Evolutionary conservation across 1,140 invertebrate species (phyloP).

Genomic region (Monochamus saltuarius): DNA sequence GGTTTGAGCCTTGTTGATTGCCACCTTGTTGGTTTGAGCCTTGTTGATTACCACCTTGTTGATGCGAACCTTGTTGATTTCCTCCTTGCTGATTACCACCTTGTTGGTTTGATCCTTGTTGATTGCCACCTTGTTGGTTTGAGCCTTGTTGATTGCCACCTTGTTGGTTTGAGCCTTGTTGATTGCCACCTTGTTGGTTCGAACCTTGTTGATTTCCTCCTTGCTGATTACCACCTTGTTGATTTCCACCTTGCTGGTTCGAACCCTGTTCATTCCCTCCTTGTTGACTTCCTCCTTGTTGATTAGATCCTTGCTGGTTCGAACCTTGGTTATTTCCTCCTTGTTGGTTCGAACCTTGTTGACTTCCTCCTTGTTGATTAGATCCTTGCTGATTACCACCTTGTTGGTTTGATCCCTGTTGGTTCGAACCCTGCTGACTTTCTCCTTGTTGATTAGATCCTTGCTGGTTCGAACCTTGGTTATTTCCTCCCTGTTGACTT

Average conservation of each 20-base stretch:
- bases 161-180: constrained; percentile 19
- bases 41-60: constrained; percentile 4
- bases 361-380: constrained; percentile 33
- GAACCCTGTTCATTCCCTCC: neutral
- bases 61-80: constrained; percentile 16
- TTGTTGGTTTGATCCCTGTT: constrained; percentile 18
- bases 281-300: constrained; percentile 17
- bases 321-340: constrained; percentile 8
- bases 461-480: constrained; percentile 19
- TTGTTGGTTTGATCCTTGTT: constrained; percentile 11
- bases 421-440: constrained; percentile 3
- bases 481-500: constrained; percentile 20
- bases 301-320: constrained; percentile 19
- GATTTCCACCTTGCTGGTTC: neutral
- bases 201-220: neutral
- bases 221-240: too few species aligned
- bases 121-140: constrained; percentile 32
- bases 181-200: neutral
- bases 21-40: constrained; percentile 1
- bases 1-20: neutral
- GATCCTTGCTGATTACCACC: constrained; percentile 33
- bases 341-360: constrained; percentile 11
- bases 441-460: constrained; percentile 29
- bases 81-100: constrained; percentile 13
- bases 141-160: constrained; percentile 32